Conservation (phyloP, 2,888 invertebrate species). For the Archips crataeganus region DNA sequence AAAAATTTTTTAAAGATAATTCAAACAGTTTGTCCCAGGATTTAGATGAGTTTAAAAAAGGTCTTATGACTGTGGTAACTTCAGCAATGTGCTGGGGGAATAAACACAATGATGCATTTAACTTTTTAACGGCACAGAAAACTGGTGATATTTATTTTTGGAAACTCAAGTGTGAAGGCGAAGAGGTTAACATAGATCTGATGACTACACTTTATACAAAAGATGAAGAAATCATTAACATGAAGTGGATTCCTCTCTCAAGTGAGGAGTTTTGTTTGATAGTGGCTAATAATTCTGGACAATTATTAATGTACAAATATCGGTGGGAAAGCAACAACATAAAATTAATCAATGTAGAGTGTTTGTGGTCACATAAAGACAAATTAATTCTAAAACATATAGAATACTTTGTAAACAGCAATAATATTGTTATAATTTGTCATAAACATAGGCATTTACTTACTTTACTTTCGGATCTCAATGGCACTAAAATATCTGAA, state of each 20-base stretch:
- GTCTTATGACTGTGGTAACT: slow-evolving; percentile 59
- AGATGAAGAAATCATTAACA: slow-evolving; percentile 56
- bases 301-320: slow-evolving; percentile 59
- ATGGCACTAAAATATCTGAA: slow-evolving; percentile 59
- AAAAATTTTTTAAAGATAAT: slow-evolving; percentile 46
- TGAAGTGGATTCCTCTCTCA: slow-evolving; percentile 62
- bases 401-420: slow-evolving; percentile 50
- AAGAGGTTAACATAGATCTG: slow-evolving; percentile 48
- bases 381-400: slow-evolving; percentile 63
- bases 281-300: slow-evolving; percentile 62
- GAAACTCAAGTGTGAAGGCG: slow-evolving; percentile 52
- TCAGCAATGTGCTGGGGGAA: slow-evolving; percentile 69
- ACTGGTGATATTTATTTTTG: slow-evolving; percentile 67
- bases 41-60: slow-evolving; percentile 58
- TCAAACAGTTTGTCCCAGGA: slow-evolving; percentile 46
- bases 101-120: slow-evolving; percentile 55
- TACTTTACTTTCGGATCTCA: slow-evolving; percentile 57
- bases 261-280: slow-evolving; percentile 56
- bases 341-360: slow-evolving; percentile 46
- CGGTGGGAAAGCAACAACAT: slow-evolving; percentile 51
- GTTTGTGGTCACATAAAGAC: slow-evolving; percentile 68
- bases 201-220: slow-evolving; percentile 51
- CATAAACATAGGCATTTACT: slow-evolving; percentile 74
- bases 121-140: slow-evolving; percentile 72
- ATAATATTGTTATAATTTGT: slow-evolving; percentile 61